phyloP scores from a whole-genome alignment of 2,888 invertebrate species.

The Parascotia fuliginaria region DNA sequence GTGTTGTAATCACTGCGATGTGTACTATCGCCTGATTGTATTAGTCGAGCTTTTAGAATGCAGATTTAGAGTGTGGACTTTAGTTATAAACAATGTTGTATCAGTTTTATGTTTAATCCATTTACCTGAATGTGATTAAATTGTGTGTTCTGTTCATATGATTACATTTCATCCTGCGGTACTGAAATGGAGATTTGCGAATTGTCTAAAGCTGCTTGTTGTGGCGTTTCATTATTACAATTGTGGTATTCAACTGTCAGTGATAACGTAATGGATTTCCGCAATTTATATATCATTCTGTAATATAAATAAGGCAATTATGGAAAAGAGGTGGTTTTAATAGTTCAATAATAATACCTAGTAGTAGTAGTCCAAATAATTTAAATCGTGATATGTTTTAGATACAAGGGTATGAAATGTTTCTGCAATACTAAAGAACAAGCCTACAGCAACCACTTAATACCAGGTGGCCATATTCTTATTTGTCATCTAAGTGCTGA shows the following conservation, averaged over 20 bases:
- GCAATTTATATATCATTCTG: no score
- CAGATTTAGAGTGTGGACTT: slow-evolving; percentile 15
- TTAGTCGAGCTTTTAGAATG: slow-evolving; percentile 28
- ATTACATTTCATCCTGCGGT: neutral
- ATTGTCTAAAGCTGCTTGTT: neutral
- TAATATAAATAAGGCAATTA: no score
- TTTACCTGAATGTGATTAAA: slow-evolving; percentile 5
- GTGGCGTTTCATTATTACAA: neutral
- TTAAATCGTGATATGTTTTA: no score
- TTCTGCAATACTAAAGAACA: no score
- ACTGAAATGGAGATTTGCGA: neutral
- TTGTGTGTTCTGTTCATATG: slow-evolving; percentile 1
- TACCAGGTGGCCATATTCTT: no score
- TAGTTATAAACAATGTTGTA: neutral
- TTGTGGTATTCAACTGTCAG: neutral
- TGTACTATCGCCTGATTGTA: slow-evolving; percentile 19
- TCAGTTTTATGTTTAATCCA: slow-evolving; percentile 10
- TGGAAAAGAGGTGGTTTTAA: no score
- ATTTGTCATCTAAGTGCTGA: no score
- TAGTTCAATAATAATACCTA: no score
- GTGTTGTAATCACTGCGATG: neutral
- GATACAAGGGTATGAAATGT: no score
- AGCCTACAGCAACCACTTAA: no score
- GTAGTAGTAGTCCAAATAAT: no score
- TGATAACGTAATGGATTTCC: neutral